Evolutionary conservation across 1,140 invertebrate species (phyloP).

Genomic region (Dinothrombium tinctorium): DNA sequence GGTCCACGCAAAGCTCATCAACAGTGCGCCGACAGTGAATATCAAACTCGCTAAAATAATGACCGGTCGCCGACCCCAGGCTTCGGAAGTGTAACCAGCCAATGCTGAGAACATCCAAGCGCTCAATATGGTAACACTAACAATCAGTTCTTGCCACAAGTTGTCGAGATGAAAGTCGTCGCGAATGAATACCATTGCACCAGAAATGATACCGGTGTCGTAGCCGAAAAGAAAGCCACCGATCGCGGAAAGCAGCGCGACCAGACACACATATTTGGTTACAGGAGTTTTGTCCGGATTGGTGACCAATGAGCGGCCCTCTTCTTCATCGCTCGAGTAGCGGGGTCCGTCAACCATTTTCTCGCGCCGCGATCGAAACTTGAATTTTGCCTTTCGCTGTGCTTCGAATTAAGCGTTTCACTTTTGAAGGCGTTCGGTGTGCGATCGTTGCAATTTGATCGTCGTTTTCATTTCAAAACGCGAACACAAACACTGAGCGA

Average conservation of each 20-base stretch:
- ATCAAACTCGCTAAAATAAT: conserved; percentile 30
- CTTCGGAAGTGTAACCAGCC: conserved; percentile 28
- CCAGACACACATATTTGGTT: too few relatives aligned
- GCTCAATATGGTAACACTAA: conserved; percentile 24
- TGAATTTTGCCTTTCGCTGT: too few relatives aligned
- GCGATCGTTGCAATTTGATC: too few relatives aligned
- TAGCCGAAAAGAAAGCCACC: conserved; percentile 41
- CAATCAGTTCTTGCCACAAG: conserved; percentile 29
- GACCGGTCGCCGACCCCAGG: conserved; percentile 27
- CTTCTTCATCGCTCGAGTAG: too few relatives aligned
- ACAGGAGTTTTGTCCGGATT: too few relatives aligned
- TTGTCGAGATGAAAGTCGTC: conserved; percentile 24
- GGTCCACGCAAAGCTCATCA: conserved; percentile 27
- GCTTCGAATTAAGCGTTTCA: too few relatives aligned
- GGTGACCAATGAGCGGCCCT: too few relatives aligned
- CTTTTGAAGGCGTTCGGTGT: too few relatives aligned
- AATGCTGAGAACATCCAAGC: conserved; percentile 29
- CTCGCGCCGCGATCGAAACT: too few relatives aligned
- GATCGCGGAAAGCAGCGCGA: conserved; percentile 24
- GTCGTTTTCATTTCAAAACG: too few relatives aligned
- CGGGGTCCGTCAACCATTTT: too few relatives aligned
- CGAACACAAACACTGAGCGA: too few relatives aligned
- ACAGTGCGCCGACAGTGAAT: conserved; percentile 29
- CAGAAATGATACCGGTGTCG: conserved; percentile 38
- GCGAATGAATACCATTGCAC: conserved; percentile 31